Percentiles rank a stretch among this genome's conserved stretches.
These are phyloP conservation scores for Corythornis cristatus DNA, from an alignment of 2,113 vertebrate species.

Conservation along the genomic window DNA sequence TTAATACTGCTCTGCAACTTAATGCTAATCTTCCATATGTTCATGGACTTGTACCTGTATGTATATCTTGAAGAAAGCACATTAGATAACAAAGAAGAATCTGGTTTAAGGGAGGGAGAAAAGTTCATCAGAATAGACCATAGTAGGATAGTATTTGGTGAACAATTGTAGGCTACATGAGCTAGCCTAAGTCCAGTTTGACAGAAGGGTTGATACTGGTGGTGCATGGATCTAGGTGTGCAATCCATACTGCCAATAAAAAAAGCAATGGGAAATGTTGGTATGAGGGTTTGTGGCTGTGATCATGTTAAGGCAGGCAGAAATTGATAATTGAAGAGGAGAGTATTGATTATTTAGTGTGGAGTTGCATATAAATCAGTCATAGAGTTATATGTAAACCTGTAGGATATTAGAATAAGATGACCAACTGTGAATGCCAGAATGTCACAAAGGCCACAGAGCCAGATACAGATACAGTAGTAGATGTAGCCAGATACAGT, in stretches of 20 bases:
- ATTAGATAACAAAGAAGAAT: background rate
- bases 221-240: background rate
- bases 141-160: background rate
- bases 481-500: background rate
- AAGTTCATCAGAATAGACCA: background rate
- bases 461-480: background rate
- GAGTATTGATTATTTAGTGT: background rate
- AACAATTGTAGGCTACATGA: background rate
- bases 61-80: background rate
- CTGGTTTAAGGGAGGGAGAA: background rate
- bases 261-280: background rate
- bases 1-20: background rate
- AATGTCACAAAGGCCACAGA: background rate
- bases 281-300: background rate
- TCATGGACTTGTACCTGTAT: background rate
- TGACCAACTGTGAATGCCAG: background rate
- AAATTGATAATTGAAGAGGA: rapidly evolving
- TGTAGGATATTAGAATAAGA: background rate
- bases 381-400: background rate
- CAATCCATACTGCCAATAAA: background rate
- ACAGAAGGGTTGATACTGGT: background rate
- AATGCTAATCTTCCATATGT: background rate
- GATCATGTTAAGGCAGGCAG: background rate
- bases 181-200: background rate
- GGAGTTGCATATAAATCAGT: background rate